phyloP scores from a whole-genome alignment of 2,888 invertebrate genomes.

The Linnaemya tessellans region DNA sequence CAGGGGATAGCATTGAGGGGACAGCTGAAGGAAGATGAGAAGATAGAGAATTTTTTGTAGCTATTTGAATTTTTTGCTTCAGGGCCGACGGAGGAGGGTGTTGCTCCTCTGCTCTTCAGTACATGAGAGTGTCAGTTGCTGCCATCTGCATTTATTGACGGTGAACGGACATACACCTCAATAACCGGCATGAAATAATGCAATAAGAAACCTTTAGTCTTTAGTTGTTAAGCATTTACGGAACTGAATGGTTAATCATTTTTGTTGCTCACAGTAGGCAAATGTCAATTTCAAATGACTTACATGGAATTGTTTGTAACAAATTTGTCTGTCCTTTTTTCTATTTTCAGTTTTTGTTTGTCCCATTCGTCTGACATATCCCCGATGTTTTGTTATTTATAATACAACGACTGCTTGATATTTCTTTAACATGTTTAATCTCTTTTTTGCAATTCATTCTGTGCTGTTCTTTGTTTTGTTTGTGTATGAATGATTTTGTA shows the following conservation, averaged over 20 bases:
- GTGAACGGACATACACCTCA: too few species aligned
- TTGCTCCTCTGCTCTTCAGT: too few species aligned
- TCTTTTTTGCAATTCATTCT: constrained; percentile 29
- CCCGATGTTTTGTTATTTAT: constrained; percentile 34
- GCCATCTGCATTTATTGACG: too few species aligned
- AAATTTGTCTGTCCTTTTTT: constrained; percentile 17
- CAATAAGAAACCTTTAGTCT: too few species aligned
- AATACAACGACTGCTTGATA: constrained; percentile 35
- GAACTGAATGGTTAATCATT: not conserved
- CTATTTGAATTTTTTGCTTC: too few species aligned
- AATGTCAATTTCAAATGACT: not conserved
- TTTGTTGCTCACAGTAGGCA: not conserved
- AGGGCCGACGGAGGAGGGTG: too few species aligned
- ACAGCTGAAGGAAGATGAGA: too few species aligned
- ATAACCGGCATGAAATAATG: too few species aligned
- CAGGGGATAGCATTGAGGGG: too few species aligned
- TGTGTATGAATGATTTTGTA: not conserved
- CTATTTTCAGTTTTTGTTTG: constrained; percentile 31
- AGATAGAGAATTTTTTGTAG: too few species aligned
- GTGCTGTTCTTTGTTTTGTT: not conserved
- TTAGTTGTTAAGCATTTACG: too few species aligned
- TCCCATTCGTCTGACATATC: constrained; percentile 56
- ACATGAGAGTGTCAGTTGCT: too few species aligned
- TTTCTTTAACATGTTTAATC: constrained; percentile 25
- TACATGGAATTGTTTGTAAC: not conserved